phyloP scores from a whole-genome alignment of 2,888 invertebrate genomes.

The Seira musarum region DNA sequence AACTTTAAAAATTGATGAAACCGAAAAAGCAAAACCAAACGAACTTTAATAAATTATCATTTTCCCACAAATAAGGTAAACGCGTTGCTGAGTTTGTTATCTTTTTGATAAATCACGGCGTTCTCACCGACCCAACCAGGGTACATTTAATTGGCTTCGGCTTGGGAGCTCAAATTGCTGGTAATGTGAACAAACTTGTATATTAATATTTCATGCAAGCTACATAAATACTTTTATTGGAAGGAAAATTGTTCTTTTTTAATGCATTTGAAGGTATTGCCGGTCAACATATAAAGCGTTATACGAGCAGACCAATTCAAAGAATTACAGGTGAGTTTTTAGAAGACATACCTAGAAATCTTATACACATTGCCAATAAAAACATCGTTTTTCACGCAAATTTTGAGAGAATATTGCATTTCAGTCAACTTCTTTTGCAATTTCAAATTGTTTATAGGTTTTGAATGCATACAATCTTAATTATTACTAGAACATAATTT shows the following conservation, averaged over 20 bases:
- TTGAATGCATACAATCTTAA: too few relatives aligned
- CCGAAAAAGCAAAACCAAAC: not conserved
- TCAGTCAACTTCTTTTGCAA: too few relatives aligned
- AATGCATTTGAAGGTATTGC: conserved; percentile 47
- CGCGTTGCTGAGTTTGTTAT: conserved; percentile 51
- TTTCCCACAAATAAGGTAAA: conserved; percentile 5
- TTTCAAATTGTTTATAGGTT: too few relatives aligned
- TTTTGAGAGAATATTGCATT: too few relatives aligned
- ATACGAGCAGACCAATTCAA: conserved; percentile 61
- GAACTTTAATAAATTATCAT: not conserved
- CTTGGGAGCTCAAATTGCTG: conserved; percentile 60
- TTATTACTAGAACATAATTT: too few relatives aligned
- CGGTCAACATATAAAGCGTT: conserved; percentile 60
- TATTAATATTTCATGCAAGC: not conserved
- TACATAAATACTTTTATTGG: too few relatives aligned
- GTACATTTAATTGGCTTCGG: conserved; percentile 62
- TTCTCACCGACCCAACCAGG: conserved; percentile 58
- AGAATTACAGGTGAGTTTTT: conserved; percentile 51
- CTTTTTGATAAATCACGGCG: conserved; percentile 62
- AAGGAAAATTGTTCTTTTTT: too few relatives aligned
- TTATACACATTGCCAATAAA: too few relatives aligned
- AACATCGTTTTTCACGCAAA: too few relatives aligned
- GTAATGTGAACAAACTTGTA: not conserved
- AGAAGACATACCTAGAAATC: too few relatives aligned
- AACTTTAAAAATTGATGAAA: conserved; percentile 35